phyloP scores from a whole-genome alignment of 2,888 invertebrate genomes.

The Ectemnius lituratus region DNA sequence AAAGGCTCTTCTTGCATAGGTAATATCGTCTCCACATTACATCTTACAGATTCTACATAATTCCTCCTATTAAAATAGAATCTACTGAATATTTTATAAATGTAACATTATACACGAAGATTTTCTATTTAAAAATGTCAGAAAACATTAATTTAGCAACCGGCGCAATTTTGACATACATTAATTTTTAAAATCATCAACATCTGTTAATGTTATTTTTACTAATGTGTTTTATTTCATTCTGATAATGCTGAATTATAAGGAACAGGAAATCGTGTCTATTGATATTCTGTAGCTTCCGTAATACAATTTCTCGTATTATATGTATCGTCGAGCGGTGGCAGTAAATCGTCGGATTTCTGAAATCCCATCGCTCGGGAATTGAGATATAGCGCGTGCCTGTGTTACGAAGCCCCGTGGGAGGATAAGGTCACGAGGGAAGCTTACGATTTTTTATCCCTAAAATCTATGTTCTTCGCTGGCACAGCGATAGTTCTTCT shows the following conservation, averaged over 20 bases:
- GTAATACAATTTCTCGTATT: neutral
- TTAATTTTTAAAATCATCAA: no score
- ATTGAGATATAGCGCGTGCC: conserved; percentile 20
- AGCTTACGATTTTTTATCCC: conserved; percentile 33
- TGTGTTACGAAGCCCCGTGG: conserved; percentile 24
- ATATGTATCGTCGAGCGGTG: neutral
- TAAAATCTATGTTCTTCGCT: conserved; percentile 16
- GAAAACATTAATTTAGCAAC: no score
- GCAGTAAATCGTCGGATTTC: conserved; percentile 17
- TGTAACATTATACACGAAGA: neutral
- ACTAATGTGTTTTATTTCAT: no score
- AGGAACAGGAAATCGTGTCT: neutral
- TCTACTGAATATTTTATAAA: neutral
- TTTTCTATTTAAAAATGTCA: no score
- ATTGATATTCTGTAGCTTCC: no score
- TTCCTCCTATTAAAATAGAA: no score
- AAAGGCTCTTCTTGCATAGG: conserved; percentile 76
- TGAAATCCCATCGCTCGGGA: conserved; percentile 17
- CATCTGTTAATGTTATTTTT: no score
- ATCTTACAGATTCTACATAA: neutral
- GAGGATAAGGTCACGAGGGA: conserved; percentile 12
- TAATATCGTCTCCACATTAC: conserved; percentile 55
- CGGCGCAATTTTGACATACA: no score
- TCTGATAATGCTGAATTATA: no score
- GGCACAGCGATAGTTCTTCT: neutral